Base-by-base conservation (phyloP, 2,888 invertebrate genomes). In the Agrochola macilenta region DNA sequence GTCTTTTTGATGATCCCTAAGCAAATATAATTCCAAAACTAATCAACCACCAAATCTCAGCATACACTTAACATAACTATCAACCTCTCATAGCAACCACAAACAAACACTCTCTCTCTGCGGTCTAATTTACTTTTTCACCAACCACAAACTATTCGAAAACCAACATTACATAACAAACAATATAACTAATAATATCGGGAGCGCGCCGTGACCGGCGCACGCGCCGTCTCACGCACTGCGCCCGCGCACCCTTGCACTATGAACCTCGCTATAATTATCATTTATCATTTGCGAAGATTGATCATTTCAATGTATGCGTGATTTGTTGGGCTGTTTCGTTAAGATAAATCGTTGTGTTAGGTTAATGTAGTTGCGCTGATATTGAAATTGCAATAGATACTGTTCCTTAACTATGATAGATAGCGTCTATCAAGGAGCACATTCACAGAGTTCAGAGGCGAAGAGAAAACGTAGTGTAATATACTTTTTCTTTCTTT, bases 181-280 rank as follows among this genome's bases (percentile, higher is more conserved):
- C 79, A 85, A 78, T 76, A 70, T 82, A 76, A 84, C 73, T 83
- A 85, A 83, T 78, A 72, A 74, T 70, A 85, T 86, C 88, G 69
- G 86, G 80, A 86, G 82, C 84, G 70, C 54, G 76, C 78, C 88
- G 88, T 89, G 88, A 89, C 77, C 66, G 79, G 89, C 91, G 92
- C 93, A 92, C 93, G 93, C 93, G 93, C 89, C 86, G 82, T 58
- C 85, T 84, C 86, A 89, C 91, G 90, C 89, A 87, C 85, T 84
- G 87, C 88, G 87, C 82, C 83, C 77, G 85, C 88, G 87, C 86
- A 90, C 89, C 90, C 89, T 88, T 89, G 87, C 89, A 85, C 92
- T 91, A 87, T 92, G 90, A 92, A 92, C 92, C 86, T 76, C 60
- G 74, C 75, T 65, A 81, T 83, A 88, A 90, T 89, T 87, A 91